Evolutionary conservation across 2,797 vertebrate genomes (phyloP), one percentile per base, ranked within the genome.

Genomic region (Nyctalus aviator): DNA sequence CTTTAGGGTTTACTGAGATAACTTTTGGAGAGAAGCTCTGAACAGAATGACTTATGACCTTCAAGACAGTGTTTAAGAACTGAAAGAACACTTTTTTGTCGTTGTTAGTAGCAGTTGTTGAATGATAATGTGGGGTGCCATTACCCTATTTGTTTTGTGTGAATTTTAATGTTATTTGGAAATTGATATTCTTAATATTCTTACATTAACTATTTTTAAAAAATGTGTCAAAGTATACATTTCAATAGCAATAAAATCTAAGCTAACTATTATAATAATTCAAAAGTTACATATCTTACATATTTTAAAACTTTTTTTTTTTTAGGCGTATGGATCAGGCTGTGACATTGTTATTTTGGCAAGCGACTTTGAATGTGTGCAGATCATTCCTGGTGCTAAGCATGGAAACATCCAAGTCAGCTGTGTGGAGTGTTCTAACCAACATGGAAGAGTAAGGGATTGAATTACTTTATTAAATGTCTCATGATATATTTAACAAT

Each of bases 401-500:
- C 99, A 99, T 98, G 99, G 99, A 96, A 99, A 99, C 98, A 99
- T 99, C 96, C 99, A 99, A 98, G 99, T 99, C 98, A 99, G 99
- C 97, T 99, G 99, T 91, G 99, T 99, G 98, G 99, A 99, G 97
- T 99, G 99, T 95, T 99, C 99, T 94, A 99, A 99, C 93, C 99
- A 98, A 94, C 99, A 99, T 96, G 99, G 99, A 98, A 98, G 99
- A 98, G 99, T 99, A 99, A 99, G 99, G 97, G 85, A 78, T 96
- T 93, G 89, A 85, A 68, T 94, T 90, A 66, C 78, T 84, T 94
- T 64, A 84, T 72, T 84, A 82, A 93, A 79, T 89, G 53, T 84
- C 72, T 84, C 91, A 88, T 73, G 90, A 89, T 90, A 20, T 87
- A 18, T 68, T 79, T 87, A 76, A 41, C 48, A 57, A 18, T 86